phyloP scores from a whole-genome alignment of 2,113 vertebrate genomes.

The Gavialis gangeticus region DNA sequence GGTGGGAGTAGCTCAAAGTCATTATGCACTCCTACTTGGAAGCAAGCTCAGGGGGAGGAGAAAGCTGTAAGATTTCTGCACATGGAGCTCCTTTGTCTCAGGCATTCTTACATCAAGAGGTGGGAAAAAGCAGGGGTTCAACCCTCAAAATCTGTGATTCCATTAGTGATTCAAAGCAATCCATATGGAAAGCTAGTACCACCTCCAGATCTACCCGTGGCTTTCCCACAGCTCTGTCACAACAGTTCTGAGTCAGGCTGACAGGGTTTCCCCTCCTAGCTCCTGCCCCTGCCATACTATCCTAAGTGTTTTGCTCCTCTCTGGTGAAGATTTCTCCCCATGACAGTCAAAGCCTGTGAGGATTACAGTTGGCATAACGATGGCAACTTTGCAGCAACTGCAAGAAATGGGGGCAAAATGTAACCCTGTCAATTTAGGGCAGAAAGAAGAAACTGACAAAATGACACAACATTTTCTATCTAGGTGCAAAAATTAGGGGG shows the following conservation, averaged over 20 bases:
- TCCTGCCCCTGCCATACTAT: not conserved
- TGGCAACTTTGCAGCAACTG: not conserved
- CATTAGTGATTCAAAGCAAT: not conserved
- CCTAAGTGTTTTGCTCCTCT: not conserved
- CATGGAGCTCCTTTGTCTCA: not conserved
- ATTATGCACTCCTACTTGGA: not conserved
- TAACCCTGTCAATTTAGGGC: not conserved
- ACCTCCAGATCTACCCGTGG: too few relatives aligned
- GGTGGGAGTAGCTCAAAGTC: not conserved
- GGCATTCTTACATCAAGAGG: not conserved
- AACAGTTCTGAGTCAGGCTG: not conserved
- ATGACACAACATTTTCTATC: not conserved
- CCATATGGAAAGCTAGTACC: conserved; percentile 9
- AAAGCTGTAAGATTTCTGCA: not conserved
- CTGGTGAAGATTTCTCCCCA: not conserved
- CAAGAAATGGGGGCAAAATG: not conserved
- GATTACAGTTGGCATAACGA: not conserved
- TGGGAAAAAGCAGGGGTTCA: conserved; percentile 14
- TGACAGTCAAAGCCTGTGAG: not conserved
- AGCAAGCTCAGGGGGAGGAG: not conserved
- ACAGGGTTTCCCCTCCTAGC: not conserved
- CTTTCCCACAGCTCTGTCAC: not conserved
- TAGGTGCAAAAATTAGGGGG: not conserved
- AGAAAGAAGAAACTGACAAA: not conserved
- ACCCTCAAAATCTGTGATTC: not conserved